Evolutionary conservation across 2,113 vertebrate species (phyloP).

Genomic region (Pterocles gutturalis): DNA sequence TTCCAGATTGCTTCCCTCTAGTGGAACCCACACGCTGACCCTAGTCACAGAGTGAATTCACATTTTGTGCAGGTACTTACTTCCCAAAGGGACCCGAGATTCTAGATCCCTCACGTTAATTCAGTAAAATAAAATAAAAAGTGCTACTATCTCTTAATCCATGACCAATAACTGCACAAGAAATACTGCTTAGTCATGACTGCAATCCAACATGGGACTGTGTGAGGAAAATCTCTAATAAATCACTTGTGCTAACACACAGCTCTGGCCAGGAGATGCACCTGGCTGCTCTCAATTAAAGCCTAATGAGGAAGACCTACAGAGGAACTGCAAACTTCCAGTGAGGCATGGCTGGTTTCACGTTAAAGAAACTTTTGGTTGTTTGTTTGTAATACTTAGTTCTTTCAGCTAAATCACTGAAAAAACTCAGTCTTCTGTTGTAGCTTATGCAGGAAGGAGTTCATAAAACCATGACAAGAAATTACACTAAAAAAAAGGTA

Average conservation of each 20-base stretch:
- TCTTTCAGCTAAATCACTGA: neutral
- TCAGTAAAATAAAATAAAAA: neutral
- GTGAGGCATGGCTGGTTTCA: neutral
- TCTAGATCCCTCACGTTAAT: neutral
- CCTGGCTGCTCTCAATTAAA: slow-evolving; percentile 10
- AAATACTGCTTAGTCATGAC: neutral
- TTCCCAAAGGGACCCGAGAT: neutral
- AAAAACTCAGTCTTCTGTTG: neutral
- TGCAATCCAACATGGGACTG: neutral
- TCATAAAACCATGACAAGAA: neutral
- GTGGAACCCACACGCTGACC: neutral
- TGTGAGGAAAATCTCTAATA: slow-evolving; percentile 50
- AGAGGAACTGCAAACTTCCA: neutral
- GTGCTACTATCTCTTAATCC: neutral
- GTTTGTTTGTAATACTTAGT: neutral
- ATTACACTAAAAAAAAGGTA: neutral
- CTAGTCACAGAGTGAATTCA: neutral
- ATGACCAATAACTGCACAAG: neutral
- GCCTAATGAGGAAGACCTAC: neutral
- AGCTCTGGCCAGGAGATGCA: slow-evolving; percentile 16
- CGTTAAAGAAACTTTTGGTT: neutral
- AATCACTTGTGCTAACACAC: slow-evolving; percentile 74
- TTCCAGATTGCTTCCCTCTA: neutral
- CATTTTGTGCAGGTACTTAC: neutral
- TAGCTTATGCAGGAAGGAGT: neutral